Evolutionary conservation across 2,797 vertebrate species (phyloP).

Genomic region (Pseudomugil gertrudae): DNA sequence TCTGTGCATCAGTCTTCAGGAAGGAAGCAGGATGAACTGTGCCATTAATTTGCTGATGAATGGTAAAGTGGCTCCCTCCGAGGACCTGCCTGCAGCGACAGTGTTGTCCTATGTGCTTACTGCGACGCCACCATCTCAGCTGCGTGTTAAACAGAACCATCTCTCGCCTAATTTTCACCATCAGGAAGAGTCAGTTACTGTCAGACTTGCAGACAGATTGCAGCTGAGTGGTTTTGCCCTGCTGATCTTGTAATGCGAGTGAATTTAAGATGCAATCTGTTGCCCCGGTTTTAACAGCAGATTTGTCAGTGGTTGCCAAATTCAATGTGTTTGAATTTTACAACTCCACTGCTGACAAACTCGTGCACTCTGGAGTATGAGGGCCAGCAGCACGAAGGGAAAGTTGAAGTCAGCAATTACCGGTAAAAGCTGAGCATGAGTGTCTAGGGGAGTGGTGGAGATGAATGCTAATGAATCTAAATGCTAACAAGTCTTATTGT

Average conservation of each 20-base stretch:
- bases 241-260: slow-evolving; percentile 64
- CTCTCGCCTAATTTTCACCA: slow-evolving; percentile 62
- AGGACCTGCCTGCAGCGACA: slow-evolving; percentile 48
- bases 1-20: slow-evolving; percentile 45
- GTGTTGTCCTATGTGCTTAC: slow-evolving; percentile 13
- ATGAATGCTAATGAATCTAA: slow-evolving; percentile 27
- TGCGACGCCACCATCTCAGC: slow-evolving; percentile 12
- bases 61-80: slow-evolving; percentile 29
- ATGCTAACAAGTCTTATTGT: neutral
- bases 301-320: slow-evolving; percentile 50
- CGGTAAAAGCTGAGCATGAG: slow-evolving; percentile 21
- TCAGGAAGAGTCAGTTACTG: slow-evolving; percentile 72
- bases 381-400: slow-evolving; percentile 31
- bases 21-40: slow-evolving; percentile 56
- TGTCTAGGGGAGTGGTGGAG: slow-evolving; percentile 11
- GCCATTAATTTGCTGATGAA: slow-evolving; percentile 65
- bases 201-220: slow-evolving; percentile 68
- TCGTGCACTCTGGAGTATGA: slow-evolving; percentile 16
- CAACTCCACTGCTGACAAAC: slow-evolving; percentile 48
- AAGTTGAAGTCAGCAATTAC: slow-evolving; percentile 24
- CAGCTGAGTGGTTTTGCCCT: slow-evolving; percentile 59
- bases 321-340: slow-evolving; percentile 57
- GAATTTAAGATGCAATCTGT: slow-evolving; percentile 70
- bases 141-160: slow-evolving; percentile 36
- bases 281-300: slow-evolving; percentile 52